Conservation (phyloP, 2,888 invertebrate species). For the Agonum fuliginosum region DNA sequence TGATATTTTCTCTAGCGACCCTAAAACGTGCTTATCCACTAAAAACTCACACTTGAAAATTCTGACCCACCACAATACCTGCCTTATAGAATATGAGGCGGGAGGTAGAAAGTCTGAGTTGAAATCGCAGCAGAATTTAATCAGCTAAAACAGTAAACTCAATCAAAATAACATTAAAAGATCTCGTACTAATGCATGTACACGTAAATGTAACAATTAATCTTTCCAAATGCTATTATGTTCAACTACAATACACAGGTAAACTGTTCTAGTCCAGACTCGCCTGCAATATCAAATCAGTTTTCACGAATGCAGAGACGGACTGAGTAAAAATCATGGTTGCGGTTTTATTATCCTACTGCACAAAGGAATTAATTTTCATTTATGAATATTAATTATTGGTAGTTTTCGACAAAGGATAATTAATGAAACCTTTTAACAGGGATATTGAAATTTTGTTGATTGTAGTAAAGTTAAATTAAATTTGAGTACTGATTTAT, state of each 20-base stretch:
- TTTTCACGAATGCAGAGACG: no score
- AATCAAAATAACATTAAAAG: constrained; percentile 1
- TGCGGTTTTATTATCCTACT: no score
- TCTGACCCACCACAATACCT: no score
- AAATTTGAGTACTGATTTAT: not conserved
- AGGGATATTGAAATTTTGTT: not conserved
- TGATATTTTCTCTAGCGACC: no score
- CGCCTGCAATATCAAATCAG: not conserved
- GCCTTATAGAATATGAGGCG: no score
- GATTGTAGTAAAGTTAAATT: no score
- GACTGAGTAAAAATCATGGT: no score
- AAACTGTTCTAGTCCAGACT: not conserved
- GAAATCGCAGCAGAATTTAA: not conserved
- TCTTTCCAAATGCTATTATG: constrained; percentile 20
- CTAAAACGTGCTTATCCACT: no score
- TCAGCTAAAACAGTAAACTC: not conserved
- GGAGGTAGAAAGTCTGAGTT: not conserved
- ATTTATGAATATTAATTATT: no score
- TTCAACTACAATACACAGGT: constrained; percentile 15
- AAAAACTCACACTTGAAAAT: no score
- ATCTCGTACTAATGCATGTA: not conserved
- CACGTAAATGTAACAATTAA: constrained; percentile 9
- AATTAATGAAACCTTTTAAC: not conserved
- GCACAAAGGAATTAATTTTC: no score
- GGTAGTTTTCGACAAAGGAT: no score